These are phyloP conservation scores for Rhinatrema bivittatum DNA, from an alignment of 2,797 vertebrate species.

Conservation along the genomic window DNA sequence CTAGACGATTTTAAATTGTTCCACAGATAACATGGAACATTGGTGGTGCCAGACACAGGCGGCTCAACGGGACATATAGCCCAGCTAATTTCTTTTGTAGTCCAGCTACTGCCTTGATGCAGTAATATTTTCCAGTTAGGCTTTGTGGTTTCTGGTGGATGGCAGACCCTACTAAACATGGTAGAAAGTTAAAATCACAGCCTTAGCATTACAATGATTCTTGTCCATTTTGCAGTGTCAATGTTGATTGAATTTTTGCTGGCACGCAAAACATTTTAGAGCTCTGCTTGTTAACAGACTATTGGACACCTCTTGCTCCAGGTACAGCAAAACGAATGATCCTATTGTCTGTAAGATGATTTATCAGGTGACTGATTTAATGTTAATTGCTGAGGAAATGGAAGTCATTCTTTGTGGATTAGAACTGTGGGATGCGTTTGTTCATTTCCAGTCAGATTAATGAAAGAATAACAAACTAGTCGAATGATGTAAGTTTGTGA, in stretches of 20 bases:
- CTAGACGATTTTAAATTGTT: conserved; percentile 25
- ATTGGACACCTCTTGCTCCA: too few species aligned
- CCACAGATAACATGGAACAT: conserved; percentile 14
- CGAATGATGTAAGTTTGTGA: conserved; percentile 15
- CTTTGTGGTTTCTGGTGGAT: conserved; percentile 26
- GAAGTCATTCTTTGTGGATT: conserved; percentile 30
- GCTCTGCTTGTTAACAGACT: conserved; percentile 15
- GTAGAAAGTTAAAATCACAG: conserved; percentile 34
- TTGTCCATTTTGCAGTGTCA: too few species aligned
- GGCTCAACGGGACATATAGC: conserved; percentile 22
- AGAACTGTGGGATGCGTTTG: conserved; percentile 8
- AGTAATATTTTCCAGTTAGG: conserved; percentile 44
- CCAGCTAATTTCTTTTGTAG: conserved; percentile 23
- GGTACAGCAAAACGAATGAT: conserved; percentile 21
- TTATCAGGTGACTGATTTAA: conserved; percentile 42
- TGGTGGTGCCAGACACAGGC: conserved; percentile 37
- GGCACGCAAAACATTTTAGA: conserved; percentile 26
- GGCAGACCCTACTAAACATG: conserved; percentile 34
- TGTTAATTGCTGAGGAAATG: conserved; percentile 31
- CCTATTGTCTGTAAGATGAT: conserved; percentile 37
- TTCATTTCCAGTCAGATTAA: conserved; percentile 22
- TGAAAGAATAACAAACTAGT: conserved; percentile 7
- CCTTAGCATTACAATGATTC: conserved; percentile 37
- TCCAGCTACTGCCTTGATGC: conserved; percentile 36
- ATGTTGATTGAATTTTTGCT: conserved; percentile 34